phyloP scores from a whole-genome alignment of 2,113 vertebrate genomes.

The Eubucco bourcierii region DNA sequence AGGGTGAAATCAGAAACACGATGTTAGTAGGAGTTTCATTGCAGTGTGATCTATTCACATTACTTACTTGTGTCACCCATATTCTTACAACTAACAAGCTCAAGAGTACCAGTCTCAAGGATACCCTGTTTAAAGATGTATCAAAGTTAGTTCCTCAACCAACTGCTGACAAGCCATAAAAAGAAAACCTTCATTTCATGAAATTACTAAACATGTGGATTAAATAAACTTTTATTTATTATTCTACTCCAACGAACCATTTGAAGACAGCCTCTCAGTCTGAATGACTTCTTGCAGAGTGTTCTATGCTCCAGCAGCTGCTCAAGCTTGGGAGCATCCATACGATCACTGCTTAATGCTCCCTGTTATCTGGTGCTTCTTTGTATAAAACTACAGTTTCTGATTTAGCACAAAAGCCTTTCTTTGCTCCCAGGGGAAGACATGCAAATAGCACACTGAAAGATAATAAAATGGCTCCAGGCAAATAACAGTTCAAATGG shows the following conservation, averaged over 20 bases:
- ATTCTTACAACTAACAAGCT: background rate
- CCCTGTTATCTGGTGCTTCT: background rate
- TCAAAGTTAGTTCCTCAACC: background rate
- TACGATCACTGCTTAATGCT: background rate
- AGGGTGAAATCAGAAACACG: background rate
- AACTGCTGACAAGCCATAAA: background rate
- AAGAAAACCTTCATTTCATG: background rate
- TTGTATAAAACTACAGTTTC: background rate
- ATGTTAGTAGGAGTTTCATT: background rate
- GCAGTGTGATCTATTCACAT: background rate
- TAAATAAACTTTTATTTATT: background rate
- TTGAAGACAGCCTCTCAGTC: background rate
- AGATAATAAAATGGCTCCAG: slow-evolving; percentile 10
- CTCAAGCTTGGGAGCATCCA: background rate
- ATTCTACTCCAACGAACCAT: background rate
- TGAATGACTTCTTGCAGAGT: background rate
- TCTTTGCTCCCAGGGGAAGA: background rate
- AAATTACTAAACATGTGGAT: background rate
- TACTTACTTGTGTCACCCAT: background rate
- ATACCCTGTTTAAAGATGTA: background rate
- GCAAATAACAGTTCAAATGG: slow-evolving; percentile 5
- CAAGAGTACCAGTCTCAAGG: background rate
- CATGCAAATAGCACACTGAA: background rate
- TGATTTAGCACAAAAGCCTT: slow-evolving; percentile 1
- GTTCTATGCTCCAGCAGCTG: background rate